Evolutionary conservation across 2,888 invertebrate genomes (phyloP).

Genomic region (Tryphoninae sp.): DNA sequence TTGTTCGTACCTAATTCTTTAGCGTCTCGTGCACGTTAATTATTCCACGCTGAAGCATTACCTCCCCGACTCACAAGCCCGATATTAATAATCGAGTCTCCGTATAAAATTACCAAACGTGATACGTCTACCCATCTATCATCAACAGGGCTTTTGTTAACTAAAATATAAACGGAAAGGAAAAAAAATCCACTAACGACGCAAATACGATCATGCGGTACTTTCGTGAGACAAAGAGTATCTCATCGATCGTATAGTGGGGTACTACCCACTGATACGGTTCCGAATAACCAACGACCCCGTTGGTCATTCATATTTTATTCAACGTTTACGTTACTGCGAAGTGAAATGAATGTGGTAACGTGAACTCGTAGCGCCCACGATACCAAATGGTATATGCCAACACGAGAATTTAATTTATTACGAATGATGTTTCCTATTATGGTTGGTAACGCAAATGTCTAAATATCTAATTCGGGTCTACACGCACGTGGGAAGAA

Average conservation of each 20-base stretch:
- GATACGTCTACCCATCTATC: background rate
- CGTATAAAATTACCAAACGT: slow-evolving; percentile 35
- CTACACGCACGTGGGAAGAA: background rate
- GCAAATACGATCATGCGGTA: background rate
- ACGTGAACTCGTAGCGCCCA: too few relatives aligned
- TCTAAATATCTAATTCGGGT: slow-evolving; percentile 24
- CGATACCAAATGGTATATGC: background rate
- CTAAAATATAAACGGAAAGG: too few relatives aligned
- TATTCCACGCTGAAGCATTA: slow-evolving; percentile 38
- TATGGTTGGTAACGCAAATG: background rate
- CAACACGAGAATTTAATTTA: slow-evolving; percentile 30
- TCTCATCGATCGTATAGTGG: background rate
- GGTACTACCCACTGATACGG: background rate
- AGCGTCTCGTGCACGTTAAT: slow-evolving; percentile 17
- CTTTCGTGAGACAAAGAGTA: background rate
- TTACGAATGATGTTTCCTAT: slow-evolving; percentile 17
- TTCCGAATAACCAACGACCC: background rate
- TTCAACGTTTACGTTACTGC: background rate
- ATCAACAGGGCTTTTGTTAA: background rate
- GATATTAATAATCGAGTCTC: slow-evolving; percentile 37
- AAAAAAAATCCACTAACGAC: background rate
- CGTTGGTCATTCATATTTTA: background rate
- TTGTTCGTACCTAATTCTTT: slow-evolving; percentile 21
- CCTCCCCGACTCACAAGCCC: background rate
- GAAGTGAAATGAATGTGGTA: background rate